These are phyloP conservation scores for Meliscaeva auricollis DNA, from an alignment of 2,888 invertebrate genomes.

Conservation along the genomic window DNA sequence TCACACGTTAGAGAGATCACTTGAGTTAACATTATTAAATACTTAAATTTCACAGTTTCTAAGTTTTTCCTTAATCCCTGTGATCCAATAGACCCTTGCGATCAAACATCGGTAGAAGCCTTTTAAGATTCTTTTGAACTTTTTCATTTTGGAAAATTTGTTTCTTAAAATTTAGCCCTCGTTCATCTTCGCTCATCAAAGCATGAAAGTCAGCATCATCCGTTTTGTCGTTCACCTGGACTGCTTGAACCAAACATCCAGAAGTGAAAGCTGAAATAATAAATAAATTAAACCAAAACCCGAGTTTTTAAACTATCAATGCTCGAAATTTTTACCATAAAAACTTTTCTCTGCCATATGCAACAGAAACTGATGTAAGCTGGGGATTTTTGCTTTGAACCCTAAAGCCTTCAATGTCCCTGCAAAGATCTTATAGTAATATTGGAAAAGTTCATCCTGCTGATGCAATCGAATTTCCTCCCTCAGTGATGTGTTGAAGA, in stretches of 20 bases:
- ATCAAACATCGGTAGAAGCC: slow-evolving; percentile 81
- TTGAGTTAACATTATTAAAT: slow-evolving; percentile 15
- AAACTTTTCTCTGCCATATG: slow-evolving; percentile 81
- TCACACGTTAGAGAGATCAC: slow-evolving; percentile 44
- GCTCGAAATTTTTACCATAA: slow-evolving; percentile 78
- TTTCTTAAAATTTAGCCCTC: slow-evolving; percentile 80
- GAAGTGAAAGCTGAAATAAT: slow-evolving; percentile 80
- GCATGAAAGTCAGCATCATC: slow-evolving; percentile 82
- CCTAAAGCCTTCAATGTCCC: slow-evolving; percentile 79
- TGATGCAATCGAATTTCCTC: slow-evolving; percentile 80
- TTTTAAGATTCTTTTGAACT: slow-evolving; percentile 81
- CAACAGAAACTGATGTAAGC: slow-evolving; percentile 80
- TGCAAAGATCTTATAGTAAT: slow-evolving; percentile 79
- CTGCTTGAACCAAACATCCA: slow-evolving; percentile 81
- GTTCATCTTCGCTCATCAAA: slow-evolving; percentile 82
- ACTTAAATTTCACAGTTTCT: not conserved
- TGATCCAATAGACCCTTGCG: slow-evolving; percentile 81
- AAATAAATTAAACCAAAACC: slow-evolving; percentile 37
- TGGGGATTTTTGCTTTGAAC: slow-evolving; percentile 80
- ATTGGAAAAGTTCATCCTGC: slow-evolving; percentile 82
- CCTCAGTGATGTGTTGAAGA: slow-evolving; percentile 81
- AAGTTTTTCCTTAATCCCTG: slow-evolving; percentile 27
- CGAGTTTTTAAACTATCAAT: not conserved
- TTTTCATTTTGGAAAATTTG: slow-evolving; percentile 80
- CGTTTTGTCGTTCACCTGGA: slow-evolving; percentile 81